A percentile compares a stretch with the other conserved stretches of the same genome.
phyloP scores from a whole-genome alignment of 2,113 vertebrate genomes.

The Gulo gulo region DNA sequence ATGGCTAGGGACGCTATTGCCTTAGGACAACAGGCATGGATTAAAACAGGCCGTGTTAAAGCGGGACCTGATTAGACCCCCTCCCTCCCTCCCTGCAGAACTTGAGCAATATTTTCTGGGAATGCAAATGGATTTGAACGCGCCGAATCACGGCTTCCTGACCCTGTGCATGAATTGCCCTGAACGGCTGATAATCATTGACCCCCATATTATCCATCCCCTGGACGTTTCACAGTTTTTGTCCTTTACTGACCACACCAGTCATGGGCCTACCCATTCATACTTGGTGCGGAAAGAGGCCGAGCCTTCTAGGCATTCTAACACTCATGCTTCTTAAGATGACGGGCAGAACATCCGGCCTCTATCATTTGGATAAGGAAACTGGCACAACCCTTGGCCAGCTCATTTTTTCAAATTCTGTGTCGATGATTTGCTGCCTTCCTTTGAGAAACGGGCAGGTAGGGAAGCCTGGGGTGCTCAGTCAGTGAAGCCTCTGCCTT shows the following conservation, averaged over 20 bases:
- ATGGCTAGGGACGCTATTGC: not conserved
- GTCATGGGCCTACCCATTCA: not conserved
- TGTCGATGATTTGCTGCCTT: not conserved
- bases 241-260: not conserved
- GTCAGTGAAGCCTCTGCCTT: too few species aligned
- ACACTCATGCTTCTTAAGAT: not conserved
- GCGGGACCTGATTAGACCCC: not conserved
- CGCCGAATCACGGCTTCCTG: not conserved
- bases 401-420: not conserved
- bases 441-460: not conserved
- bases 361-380: not conserved
- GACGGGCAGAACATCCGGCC: not conserved
- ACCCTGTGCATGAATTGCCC: not conserved
- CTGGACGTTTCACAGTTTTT: not conserved
- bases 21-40: not conserved
- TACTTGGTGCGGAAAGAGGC: not conserved
- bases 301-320: not conserved
- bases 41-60: not conserved
- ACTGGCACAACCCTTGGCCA: not conserved
- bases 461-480: not conserved
- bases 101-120: not conserved
- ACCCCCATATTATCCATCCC: not conserved
- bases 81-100: not conserved
- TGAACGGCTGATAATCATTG: not conserved
- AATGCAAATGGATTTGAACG: not conserved